phyloP scores from a whole-genome alignment of 2,113 vertebrate species.

The Tiliqua scincoides region DNA sequence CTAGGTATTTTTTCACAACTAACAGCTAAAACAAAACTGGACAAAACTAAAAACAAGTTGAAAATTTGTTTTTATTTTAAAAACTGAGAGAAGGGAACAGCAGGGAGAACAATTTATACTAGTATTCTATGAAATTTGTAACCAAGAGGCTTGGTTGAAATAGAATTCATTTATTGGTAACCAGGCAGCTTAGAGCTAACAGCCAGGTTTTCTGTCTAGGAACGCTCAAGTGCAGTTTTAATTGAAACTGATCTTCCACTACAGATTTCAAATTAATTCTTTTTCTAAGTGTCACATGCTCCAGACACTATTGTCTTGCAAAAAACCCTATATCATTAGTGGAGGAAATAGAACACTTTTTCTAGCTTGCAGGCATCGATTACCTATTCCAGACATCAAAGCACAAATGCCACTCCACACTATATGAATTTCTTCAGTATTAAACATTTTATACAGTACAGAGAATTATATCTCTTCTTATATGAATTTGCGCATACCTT shows the following conservation, averaged over 20 bases:
- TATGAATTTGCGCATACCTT: conserved; percentile 69
- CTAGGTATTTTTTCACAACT: background rate
- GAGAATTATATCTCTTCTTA: conserved; percentile 78
- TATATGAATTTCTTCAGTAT: conserved; percentile 72
- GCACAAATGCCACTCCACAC: conserved; percentile 69
- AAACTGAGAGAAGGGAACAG: background rate
- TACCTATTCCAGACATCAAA: conserved; percentile 74
- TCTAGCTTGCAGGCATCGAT: conserved; percentile 78
- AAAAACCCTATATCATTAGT: conserved; percentile 76
- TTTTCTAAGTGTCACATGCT: conserved; percentile 83
- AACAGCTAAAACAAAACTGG: background rate
- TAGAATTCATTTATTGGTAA: conserved; percentile 54
- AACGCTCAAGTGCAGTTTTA: conserved; percentile 80
- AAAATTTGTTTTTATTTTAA: background rate
- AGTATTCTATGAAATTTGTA: conserved; percentile 25
- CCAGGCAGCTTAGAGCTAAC: conserved; percentile 57
- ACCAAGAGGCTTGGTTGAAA: conserved; percentile 28
- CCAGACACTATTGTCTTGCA: conserved; percentile 77
- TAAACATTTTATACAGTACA: conserved; percentile 75
- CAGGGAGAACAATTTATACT: background rate
- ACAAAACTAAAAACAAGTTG: too few species aligned
- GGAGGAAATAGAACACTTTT: conserved; percentile 81
- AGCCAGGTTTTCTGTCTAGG: conserved; percentile 60
- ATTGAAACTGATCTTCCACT: conserved; percentile 91
- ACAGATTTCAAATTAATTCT: conserved; percentile 89